phyloP scores from a whole-genome alignment of 1,140 invertebrate species.

The Lepidurus apus region DNA sequence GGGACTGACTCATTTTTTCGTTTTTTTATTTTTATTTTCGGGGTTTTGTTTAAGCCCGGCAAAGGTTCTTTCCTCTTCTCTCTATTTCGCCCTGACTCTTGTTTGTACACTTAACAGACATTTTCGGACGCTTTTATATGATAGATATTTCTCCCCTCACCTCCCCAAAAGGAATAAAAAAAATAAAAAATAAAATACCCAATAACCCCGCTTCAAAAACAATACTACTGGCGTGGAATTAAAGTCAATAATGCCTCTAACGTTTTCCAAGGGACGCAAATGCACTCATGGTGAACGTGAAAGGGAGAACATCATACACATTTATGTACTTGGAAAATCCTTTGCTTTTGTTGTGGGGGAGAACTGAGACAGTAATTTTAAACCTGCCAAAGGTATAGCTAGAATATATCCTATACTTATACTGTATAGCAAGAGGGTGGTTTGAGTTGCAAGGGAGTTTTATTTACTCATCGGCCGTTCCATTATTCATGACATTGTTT shows the following conservation, averaged over 20 bases:
- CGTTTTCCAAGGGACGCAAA: too few relatives aligned
- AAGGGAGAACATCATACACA: too few relatives aligned
- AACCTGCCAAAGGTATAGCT: neutral
- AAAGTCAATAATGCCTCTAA: too few relatives aligned
- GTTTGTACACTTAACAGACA: conserved; percentile 17
- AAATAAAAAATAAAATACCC: too few relatives aligned
- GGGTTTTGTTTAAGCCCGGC: neutral
- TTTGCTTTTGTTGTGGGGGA: too few relatives aligned
- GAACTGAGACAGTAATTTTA: neutral
- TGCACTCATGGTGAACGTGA: too few relatives aligned
- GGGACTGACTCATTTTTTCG: neutral
- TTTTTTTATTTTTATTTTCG: neutral
- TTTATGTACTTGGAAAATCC: too few relatives aligned
- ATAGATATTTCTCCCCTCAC: neutral
- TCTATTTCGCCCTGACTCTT: conserved; percentile 12
- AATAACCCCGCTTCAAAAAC: too few relatives aligned
- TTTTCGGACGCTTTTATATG: neutral
- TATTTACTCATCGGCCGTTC: conserved; percentile 14
- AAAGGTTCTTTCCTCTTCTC: neutral
- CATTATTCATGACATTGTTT: conserved; percentile 20
- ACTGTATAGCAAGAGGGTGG: neutral
- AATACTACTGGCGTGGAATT: too few relatives aligned
- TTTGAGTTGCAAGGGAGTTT: neutral
- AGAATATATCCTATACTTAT: neutral
- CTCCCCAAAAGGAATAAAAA: too few relatives aligned